Evolutionary conservation across 2,113 vertebrate genomes (phyloP).

Genomic region (Cephalophus harveyi): DNA sequence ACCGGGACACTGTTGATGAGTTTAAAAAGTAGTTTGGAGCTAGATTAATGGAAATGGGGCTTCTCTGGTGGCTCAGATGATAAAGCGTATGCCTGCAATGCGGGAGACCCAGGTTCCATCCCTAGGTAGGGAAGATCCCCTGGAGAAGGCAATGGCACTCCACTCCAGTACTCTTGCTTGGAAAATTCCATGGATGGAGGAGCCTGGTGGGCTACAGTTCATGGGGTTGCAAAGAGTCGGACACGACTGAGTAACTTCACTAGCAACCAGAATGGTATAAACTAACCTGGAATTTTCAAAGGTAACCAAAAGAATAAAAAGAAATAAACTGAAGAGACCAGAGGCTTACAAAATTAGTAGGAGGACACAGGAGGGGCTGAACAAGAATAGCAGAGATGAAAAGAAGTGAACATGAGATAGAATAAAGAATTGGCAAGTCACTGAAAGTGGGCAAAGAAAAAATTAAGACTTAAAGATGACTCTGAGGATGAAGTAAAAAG

Average conservation of each 20-base stretch:
- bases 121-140: no score
- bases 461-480: neutral
- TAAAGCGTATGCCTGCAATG: no score
- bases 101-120: no score
- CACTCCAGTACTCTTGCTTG: no score
- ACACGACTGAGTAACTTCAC: no score
- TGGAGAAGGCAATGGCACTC: no score
- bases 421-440: neutral
- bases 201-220: no score
- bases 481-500: neutral
- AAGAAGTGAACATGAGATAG: neutral
- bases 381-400: neutral
- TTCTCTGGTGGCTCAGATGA: no score
- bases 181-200: no score
- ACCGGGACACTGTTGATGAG: neutral
- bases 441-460: neutral
- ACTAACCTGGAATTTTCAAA: neutral
- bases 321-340: neutral
- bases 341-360: neutral
- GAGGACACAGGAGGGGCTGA: neutral
- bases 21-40: neutral
- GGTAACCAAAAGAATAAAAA: neutral
- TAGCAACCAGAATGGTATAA: neutral
- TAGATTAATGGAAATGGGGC: neutral
- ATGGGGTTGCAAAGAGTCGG: no score